Base-by-base conservation (phyloP, 2,797 vertebrate genomes). In the Octomys mimax region DNA sequence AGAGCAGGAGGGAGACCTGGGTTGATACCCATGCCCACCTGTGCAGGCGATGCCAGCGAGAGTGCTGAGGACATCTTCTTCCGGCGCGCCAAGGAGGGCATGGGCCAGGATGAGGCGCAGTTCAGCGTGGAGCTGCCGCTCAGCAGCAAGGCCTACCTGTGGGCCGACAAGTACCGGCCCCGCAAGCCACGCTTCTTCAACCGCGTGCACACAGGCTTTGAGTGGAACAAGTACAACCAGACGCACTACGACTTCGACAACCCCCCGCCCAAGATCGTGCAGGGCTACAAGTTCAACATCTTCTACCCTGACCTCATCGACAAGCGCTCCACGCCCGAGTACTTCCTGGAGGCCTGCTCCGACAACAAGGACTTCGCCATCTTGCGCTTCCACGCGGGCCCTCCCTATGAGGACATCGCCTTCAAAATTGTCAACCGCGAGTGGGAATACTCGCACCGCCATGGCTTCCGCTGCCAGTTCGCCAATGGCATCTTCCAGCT, bases 191-290 rank as follows among this genome's bases (percentile, higher is more conserved):
- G 99, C 87, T 99, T 99, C 98, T 99, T 99, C 98, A 99, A 99
- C 98, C 99, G 99, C 0, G 99, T 99, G 82, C 99, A 99, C 99
- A 99, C 99, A 0, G 99, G 99, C 97, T 99, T 99, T 0, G 99
- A 99, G 98, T 99, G 99, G 99, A 99, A 99, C 99, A 99, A 99
- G 97, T 99, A 99, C 98, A 99, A 99, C 98, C 99, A 99, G 98
- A 99, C 99, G 0, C 99, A 99, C 98, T 99, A 99, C 0, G 99
- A 99, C 98, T 99, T 99, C 0, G 99, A 99, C 98, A 99, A 99
- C 98, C 99, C 99, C 0, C 99, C 99, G 0, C 99, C 99, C 84
- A 99, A 99, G 98, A 99, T 99, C 0, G 99, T 99, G 83, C 99
- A 99, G 98, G 99, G 99, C 92, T 99, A 99, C 98, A 99, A 99